Conservation (phyloP, 2,113 vertebrate species). For the Telmatochromis brachygnathus region DNA sequence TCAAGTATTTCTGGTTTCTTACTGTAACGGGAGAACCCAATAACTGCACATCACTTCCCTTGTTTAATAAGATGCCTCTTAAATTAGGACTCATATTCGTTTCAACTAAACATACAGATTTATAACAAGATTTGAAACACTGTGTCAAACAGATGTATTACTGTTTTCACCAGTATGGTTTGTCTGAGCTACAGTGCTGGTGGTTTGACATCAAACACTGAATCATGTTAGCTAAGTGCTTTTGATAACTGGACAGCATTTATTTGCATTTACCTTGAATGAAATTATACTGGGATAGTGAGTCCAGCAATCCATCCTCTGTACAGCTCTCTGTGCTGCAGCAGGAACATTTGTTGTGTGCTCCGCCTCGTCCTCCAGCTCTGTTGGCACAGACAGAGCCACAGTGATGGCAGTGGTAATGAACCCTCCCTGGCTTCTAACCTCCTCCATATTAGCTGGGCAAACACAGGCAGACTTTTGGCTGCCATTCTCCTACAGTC, state of each 20-base stretch:
- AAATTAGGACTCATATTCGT: neutral
- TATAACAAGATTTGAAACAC: neutral
- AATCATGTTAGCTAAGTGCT: neutral
- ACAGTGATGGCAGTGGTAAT: slow-evolving; percentile 9
- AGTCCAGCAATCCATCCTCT: neutral
- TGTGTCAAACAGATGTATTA: neutral
- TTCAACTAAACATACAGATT: neutral
- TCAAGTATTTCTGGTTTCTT: neutral
- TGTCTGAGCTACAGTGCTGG: neutral
- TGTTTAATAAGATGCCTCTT: neutral
- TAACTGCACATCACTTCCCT: neutral
- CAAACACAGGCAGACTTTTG: slow-evolving; percentile 38
- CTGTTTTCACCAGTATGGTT: neutral
- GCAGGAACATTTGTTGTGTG: neutral
- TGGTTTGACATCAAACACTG: neutral
- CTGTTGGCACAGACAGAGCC: slow-evolving; percentile 11
- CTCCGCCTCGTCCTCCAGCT: neutral
- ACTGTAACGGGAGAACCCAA: neutral
- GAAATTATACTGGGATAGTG: neutral
- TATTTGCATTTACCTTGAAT: neutral
- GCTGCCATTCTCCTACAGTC: slow-evolving; percentile 10
- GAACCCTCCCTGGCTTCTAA: slow-evolving; percentile 24
- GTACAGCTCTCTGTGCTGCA: neutral
- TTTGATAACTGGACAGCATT: neutral
- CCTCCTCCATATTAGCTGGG: slow-evolving; percentile 29